These are phyloP conservation scores for Hycleus cichorii DNA, from an alignment of 1,140 invertebrate genomes.

Conservation along the genomic window DNA sequence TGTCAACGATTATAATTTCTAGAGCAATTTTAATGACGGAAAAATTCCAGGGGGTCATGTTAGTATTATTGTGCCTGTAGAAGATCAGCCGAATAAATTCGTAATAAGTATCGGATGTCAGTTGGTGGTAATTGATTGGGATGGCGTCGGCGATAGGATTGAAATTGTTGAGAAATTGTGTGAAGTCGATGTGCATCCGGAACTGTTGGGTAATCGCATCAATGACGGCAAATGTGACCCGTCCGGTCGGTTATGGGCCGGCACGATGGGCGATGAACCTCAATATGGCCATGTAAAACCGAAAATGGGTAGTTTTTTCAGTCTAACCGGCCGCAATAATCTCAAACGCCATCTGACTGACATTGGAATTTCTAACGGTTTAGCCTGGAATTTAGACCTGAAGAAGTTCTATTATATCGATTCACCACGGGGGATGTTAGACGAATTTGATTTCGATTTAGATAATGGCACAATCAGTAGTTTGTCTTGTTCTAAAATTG, in stretches of 20 bases:
- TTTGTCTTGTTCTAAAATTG: slow-evolving; percentile 29
- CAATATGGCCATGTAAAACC: slow-evolving; percentile 16
- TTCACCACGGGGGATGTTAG: slow-evolving; percentile 53
- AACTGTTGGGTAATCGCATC: slow-evolving; percentile 49
- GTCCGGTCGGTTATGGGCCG: slow-evolving; percentile 60
- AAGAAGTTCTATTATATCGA: slow-evolving; percentile 71
- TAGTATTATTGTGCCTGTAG: slow-evolving; percentile 55
- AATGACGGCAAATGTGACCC: slow-evolving; percentile 85
- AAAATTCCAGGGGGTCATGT: slow-evolving; percentile 32
- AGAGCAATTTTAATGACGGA: neutral
- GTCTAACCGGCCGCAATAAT: slow-evolving; percentile 11
- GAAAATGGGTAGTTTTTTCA: slow-evolving; percentile 25
- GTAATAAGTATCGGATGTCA: slow-evolving; percentile 50
- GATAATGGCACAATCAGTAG: slow-evolving; percentile 57
- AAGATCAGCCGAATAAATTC: slow-evolving; percentile 52
- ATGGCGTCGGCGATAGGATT: slow-evolving; percentile 40
- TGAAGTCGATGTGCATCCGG: slow-evolving; percentile 46
- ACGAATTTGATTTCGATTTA: slow-evolving; percentile 67
- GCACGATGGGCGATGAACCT: slow-evolving; percentile 28
- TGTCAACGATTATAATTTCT: neutral
- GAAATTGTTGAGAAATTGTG: slow-evolving; percentile 23
- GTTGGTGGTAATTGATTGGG: slow-evolving; percentile 58
- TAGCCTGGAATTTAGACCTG: slow-evolving; percentile 64
- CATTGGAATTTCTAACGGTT: slow-evolving; percentile 70
- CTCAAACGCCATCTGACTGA: slow-evolving; percentile 35